Evolutionary conservation across 2,888 invertebrate genomes (phyloP), one percentile per base, ranked within the genome.

Genomic region (Proisotoma minuta): DNA sequence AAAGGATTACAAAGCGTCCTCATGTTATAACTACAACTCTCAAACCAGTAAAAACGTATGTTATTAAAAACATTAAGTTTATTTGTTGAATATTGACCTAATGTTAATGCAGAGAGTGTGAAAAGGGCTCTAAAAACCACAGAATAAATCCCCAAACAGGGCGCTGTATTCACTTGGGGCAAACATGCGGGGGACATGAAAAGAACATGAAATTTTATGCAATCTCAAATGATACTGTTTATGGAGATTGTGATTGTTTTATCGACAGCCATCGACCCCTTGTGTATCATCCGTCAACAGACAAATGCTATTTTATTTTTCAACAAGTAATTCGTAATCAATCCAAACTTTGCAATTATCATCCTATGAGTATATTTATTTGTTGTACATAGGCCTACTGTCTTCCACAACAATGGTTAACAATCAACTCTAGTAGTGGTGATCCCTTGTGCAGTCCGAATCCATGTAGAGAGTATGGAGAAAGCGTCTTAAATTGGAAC

Each of bases 321-420:
- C 65, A 65, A 53, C 62, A 62, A 53, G 65, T 65, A 26, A n/a
- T n/a, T n/a, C n/a, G n/a, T n/a, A n/a, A n/a, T n/a, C n/a, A n/a
- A n/a, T n/a, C n/a, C n/a, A n/a, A n/a, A n/a, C n/a, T n/a, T n/a
- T n/a, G n/a, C n/a, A n/a, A n/a, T n/a, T n/a, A n/a, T n/a, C n/a
- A n/a, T n/a, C n/a, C n/a, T n/a, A n/a, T n/a, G n/a, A n/a, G n/a
- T n/a, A n/a, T n/a, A n/a, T n/a, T n/a, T n/a, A n/a, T n/a, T n/a
- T n/a, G n/a, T n/a, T n/a, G n/a, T n/a, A n/a, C 20, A 27, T 20
- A 65, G 65, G 62, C 65, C 15, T 65, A 39, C 51, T 65, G 65
- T 50, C 1, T 18, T 3, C 12, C 23, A 1, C 23, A 18, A 1
- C 26, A 60, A 8, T 65, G 65, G 65, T 57, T 65, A 1, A 28